Conservation (phyloP, 2,888 invertebrate species). For the Melanostoma scalare region DNA sequence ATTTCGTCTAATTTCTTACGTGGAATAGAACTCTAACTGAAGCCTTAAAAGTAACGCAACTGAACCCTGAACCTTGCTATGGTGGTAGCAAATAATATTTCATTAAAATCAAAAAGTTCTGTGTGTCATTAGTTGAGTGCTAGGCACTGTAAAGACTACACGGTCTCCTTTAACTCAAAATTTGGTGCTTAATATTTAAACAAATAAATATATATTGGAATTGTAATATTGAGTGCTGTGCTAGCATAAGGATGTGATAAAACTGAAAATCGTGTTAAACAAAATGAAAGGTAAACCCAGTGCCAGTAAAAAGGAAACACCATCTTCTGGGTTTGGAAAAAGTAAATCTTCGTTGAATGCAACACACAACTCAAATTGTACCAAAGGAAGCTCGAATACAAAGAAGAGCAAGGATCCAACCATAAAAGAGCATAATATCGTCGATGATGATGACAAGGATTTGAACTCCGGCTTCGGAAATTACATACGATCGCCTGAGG, state of each 20-base stretch:
- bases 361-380: conserved; percentile 3
- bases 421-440: conserved; percentile 26
- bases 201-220: not conserved
- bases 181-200: not conserved
- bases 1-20: not conserved
- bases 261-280: not conserved
- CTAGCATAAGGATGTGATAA: conserved; percentile 14
- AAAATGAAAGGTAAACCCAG: conserved; percentile 60
- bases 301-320: conserved; percentile 29
- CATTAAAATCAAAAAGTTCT: not conserved
- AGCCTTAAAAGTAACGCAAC: conserved; percentile 41
- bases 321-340: conserved; percentile 32
- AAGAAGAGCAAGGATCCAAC: conserved; percentile 36
- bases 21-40: conserved; percentile 27
- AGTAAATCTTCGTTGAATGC: conserved; percentile 58
- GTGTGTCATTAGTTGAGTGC: conserved; percentile 17
- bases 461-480: conserved; percentile 81
- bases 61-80: too few relatives aligned
- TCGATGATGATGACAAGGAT: conserved; percentile 77
- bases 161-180: not conserved
- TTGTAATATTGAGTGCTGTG: not conserved
- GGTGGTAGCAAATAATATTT: not conserved
- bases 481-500: conserved; percentile 80
- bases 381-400: conserved; percentile 5
- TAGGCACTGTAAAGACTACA: conserved; percentile 15